Evolutionary conservation across 2,113 vertebrate species (phyloP), one percentile per base, ranked within the genome.

Genomic region (Anhinga anhinga): DNA sequence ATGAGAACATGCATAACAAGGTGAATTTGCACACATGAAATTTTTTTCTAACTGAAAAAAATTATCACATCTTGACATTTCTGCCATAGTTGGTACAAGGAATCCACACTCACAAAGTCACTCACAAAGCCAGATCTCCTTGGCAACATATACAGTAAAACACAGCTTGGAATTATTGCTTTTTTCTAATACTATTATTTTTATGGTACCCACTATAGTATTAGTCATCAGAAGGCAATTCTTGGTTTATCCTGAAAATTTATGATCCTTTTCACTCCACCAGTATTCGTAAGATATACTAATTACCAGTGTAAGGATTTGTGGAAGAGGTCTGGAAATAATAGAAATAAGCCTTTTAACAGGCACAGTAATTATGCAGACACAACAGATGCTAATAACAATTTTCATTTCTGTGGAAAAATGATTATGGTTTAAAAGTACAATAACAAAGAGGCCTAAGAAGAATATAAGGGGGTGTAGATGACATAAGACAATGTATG

Each of bases 341-440:
- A 89, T n/a, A 90, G 85, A 97, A 97, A 96, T 88, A 88, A 90
- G 88, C 88, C 85, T 82, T 95, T 95, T 88, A 96, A 84, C 61
- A 95, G 66, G 47, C 74, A 92, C 40, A 50, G 85, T 93, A 97
- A 96, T 95, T 92, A 97, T 53, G 67, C 87, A 96, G 79, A 70
- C 82, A 96, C 83, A 96, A 96, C 96, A 97, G 95, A 97, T 95
- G 94, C 85, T 96, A 93, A 94, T 94, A 97, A 95, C 49, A 76
- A 95, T 89, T 96, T 90, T 92, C 18, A 76, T 93, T 95, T 93
- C 90, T 95, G 91, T 66, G 81, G 71, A n/a, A 94, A 97, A 97
- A 95, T 77, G 38, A 97, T 82, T 95, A 93, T 95, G 71, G 47
- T 92, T 97, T 95, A 73, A 95, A 95, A 93, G 92, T 49, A 79